These are phyloP conservation scores for Dicentrarchus labrax DNA, from an alignment of 2,113 vertebrate species.

Conservation along the genomic window DNA sequence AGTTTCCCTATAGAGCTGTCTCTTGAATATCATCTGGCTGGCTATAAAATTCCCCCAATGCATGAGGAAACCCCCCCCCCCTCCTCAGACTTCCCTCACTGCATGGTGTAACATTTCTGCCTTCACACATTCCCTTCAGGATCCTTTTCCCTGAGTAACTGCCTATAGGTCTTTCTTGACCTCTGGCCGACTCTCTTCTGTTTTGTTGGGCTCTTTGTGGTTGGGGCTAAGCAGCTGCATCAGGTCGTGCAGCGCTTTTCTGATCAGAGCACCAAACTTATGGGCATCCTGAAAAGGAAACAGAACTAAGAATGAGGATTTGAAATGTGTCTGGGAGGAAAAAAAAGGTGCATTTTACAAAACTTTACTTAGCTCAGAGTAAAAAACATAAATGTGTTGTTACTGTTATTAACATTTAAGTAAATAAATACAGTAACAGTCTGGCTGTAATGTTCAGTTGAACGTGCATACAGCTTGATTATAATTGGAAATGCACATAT, in stretches of 20 bases:
- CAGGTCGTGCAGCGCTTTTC: slow-evolving; percentile 85
- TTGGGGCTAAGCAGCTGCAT: slow-evolving; percentile 81
- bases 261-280: slow-evolving; percentile 86
- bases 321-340: background rate
- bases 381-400: background rate
- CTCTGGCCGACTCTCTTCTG: slow-evolving; percentile 63
- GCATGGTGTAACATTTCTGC: background rate
- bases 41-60: slow-evolving; percentile 22
- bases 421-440: background rate
- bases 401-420: background rate
- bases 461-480: background rate
- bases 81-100: background rate
- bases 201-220: slow-evolving; percentile 74
- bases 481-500: background rate
- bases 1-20: background rate
- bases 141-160: background rate
- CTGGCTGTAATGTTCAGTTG: background rate
- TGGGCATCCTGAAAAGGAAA: slow-evolving; percentile 83
- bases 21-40: slow-evolving; percentile 20
- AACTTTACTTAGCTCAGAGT: background rate
- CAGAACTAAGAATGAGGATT: background rate
- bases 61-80: background rate
- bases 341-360: background rate
- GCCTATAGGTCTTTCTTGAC: slow-evolving; percentile 72
- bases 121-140: slow-evolving; percentile 25